A percentile compares a stretch with the other conserved stretches of the same genome.
Evolutionary conservation across 2,797 vertebrate genomes (phyloP).

Genomic region (Pangasius larnaudii): DNA sequence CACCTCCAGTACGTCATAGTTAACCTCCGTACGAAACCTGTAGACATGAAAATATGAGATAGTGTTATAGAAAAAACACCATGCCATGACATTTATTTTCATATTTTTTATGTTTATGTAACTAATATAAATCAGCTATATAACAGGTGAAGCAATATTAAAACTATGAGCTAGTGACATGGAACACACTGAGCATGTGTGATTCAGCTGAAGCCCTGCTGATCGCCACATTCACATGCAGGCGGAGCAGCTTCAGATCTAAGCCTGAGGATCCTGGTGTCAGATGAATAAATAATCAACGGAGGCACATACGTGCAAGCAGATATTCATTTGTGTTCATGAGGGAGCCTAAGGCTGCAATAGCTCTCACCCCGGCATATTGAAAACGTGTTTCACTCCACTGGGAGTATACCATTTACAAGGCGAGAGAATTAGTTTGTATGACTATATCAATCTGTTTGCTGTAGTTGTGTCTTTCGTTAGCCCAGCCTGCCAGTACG

Average conservation of each 20-base stretch:
- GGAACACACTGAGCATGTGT: conserved; percentile 19
- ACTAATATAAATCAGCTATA: conserved; percentile 21
- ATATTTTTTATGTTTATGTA: neutral
- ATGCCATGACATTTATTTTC: neutral
- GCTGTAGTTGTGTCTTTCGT: conserved; percentile 37
- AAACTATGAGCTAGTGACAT: conserved; percentile 24
- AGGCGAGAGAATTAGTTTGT: conserved; percentile 14
- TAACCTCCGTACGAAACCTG: conserved; percentile 98
- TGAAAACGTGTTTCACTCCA: neutral
- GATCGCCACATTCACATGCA: conserved; percentile 28
- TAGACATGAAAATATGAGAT: neutral
- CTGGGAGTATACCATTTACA: conserved; percentile 6
- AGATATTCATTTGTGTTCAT: conserved; percentile 36
- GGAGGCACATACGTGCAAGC: conserved; percentile 3
- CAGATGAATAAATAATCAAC: conserved; percentile 48
- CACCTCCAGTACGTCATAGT: conserved; percentile 95
- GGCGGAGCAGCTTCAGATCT: conserved; percentile 21
- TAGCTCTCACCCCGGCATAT: neutral
- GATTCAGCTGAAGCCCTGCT: conserved; percentile 22
- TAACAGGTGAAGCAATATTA: conserved; percentile 18
- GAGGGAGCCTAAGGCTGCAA: neutral
- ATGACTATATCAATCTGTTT: conserved; percentile 41
- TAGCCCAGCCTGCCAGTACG: conserved; percentile 57
- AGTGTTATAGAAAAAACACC: neutral
- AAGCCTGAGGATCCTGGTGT: conserved; percentile 25